Evolutionary conservation across 2,888 invertebrate species (phyloP).

Genomic region (Mythimna vitellina): DNA sequence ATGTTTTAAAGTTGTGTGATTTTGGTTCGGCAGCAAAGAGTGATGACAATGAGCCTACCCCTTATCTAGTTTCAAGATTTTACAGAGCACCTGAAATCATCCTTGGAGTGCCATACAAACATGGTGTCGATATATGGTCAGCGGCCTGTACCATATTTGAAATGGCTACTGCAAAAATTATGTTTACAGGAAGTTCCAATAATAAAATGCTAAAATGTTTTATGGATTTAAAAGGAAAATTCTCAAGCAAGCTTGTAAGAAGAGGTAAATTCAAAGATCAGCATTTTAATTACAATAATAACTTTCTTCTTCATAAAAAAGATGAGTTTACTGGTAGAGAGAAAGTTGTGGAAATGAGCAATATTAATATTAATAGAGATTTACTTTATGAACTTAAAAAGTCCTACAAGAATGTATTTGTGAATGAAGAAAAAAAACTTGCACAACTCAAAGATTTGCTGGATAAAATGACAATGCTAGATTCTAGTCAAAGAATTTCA

Average conservation of each 20-base stretch:
- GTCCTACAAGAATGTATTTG: conserved; percentile 94
- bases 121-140: conserved; percentile 99
- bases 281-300: conserved; percentile 98
- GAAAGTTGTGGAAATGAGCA: conserved; percentile 97
- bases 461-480: conserved; percentile 97
- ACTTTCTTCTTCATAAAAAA: conserved; percentile 98
- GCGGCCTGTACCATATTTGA: conserved; percentile 99
- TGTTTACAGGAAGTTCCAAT: conserved; percentile 99
- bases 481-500: conserved; percentile 96
- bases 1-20: conserved; percentile 98
- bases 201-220: conserved; percentile 99
- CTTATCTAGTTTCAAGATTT: conserved; percentile 99
- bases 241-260: conserved; percentile 97
- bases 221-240: conserved; percentile 99
- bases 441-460: conserved; percentile 97
- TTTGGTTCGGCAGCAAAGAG: conserved; percentile 99
- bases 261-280: conserved; percentile 98
- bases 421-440: conserved; percentile 96
- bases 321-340: conserved; percentile 99
- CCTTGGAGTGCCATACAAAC: conserved; percentile 98
- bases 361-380: conserved; percentile 95
- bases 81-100: conserved; percentile 99
- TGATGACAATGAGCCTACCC: conserved; percentile 98
- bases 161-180: conserved; percentile 98
- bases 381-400: conserved; percentile 96